Evolutionary conservation across 2,888 invertebrate species (phyloP).

Genomic region (Troides aeacus): DNA sequence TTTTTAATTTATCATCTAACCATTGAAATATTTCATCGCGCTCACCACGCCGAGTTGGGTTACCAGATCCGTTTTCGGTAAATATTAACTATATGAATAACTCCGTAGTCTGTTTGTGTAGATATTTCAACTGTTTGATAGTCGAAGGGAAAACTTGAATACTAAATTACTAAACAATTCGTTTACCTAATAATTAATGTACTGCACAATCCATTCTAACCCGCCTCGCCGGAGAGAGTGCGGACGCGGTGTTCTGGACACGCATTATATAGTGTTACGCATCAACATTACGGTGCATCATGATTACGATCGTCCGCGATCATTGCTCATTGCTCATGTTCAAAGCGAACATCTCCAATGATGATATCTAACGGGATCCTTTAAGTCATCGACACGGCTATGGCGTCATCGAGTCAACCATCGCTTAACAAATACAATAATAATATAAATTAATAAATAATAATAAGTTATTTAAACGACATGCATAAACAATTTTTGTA

Average conservation of each 20-base stretch:
- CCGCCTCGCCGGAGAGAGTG: too few relatives aligned
- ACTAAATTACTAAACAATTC: background rate
- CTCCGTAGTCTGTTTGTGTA: constrained; percentile 1
- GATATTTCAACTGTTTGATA: background rate
- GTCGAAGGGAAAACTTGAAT: background rate
- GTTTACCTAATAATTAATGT: background rate
- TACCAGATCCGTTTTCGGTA: background rate
- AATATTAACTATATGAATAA: background rate
- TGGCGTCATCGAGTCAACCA: constrained; percentile 26
- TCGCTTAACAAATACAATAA: constrained; percentile 43
- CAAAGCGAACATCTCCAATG: too few relatives aligned
- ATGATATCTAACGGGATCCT: too few relatives aligned
- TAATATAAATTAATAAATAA: constrained; percentile 42
- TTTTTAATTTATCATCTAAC: too few relatives aligned
- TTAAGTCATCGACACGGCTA: constrained; percentile 11
- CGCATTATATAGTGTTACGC: too few relatives aligned
- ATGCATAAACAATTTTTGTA: constrained; percentile 71
- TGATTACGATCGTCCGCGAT: too few relatives aligned
- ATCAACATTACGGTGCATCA: too few relatives aligned
- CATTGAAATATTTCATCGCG: too few relatives aligned
- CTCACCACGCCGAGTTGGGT: background rate
- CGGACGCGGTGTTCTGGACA: too few relatives aligned
- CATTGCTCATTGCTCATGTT: too few relatives aligned
- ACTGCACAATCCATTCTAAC: too few relatives aligned
- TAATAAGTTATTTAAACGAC: constrained; percentile 65